Percentiles rank a stretch among this genome's conserved stretches.
Evolutionary conservation across 2,888 invertebrate genomes (phyloP).

Genomic region (Eristalinus sepulchralis): DNA sequence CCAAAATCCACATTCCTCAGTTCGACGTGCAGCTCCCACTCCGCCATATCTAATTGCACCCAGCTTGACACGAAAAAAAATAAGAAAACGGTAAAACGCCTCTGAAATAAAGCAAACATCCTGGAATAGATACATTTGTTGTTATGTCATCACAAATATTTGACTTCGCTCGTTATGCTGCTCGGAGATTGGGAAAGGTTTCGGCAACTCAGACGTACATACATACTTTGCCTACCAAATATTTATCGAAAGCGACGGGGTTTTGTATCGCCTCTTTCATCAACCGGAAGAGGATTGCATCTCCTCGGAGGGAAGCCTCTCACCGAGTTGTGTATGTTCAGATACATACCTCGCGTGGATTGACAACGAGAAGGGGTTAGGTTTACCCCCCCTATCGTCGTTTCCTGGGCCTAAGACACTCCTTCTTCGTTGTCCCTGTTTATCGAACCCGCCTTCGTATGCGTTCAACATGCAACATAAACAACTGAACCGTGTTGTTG

Average conservation of each 20-base stretch:
- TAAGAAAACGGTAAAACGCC: not conserved
- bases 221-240: slow-evolving; percentile 10
- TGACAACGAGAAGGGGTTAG: not conserved
- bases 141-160: slow-evolving; percentile 54
- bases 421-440: not conserved
- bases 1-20: not conserved
- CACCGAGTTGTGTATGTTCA: slow-evolving; percentile 2
- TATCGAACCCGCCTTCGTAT: not conserved
- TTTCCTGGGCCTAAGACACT: slow-evolving; percentile 16
- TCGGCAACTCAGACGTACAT: not conserved
- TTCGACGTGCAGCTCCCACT: not conserved
- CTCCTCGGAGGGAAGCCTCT: not conserved
- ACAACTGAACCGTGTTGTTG: slow-evolving; percentile 12
- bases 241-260: slow-evolving; percentile 23
- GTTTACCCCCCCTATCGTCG: not conserved
- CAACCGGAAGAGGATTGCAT: slow-evolving; percentile 37
- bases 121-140: slow-evolving; percentile 13
- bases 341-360: not conserved
- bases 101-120: slow-evolving; percentile 21
- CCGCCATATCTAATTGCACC: not conserved
- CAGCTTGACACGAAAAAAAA: not conserved
- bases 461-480: slow-evolving; percentile 38
- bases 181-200: not conserved
- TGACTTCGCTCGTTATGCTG: slow-evolving; percentile 22
- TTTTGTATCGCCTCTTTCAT: not conserved